phyloP scores from a whole-genome alignment of 1,140 invertebrate genomes.

The Aporrectodea caliginosa region DNA sequence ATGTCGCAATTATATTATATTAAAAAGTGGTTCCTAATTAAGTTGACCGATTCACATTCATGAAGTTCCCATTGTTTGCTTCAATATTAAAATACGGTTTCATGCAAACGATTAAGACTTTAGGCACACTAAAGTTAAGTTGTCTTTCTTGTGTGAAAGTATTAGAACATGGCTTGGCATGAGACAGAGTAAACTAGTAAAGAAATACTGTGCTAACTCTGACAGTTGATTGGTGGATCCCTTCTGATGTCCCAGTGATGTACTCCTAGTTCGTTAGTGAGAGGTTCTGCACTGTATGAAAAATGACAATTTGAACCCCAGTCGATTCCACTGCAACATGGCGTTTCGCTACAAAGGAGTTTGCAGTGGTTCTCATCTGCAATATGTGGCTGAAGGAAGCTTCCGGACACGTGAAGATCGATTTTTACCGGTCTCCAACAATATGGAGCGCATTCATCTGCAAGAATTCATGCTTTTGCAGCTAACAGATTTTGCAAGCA shows the following conservation, averaged over 20 bases:
- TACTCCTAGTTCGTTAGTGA: neutral
- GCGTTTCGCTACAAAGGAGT: neutral
- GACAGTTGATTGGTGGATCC: neutral
- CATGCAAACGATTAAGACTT: too few relatives aligned
- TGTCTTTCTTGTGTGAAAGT: too few relatives aligned
- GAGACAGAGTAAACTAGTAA: too few relatives aligned
- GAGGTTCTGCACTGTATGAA: neutral
- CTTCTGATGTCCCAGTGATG: neutral
- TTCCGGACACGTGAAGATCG: neutral
- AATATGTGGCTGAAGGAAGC: neutral
- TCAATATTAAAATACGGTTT: too few relatives aligned
- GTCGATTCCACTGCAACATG: neutral
- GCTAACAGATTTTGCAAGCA: too few relatives aligned
- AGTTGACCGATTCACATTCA: too few relatives aligned
- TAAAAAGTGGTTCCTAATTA: too few relatives aligned
- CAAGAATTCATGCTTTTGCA: neutral
- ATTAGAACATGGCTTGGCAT: too few relatives aligned
- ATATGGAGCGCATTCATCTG: neutral
- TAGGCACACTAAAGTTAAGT: too few relatives aligned
- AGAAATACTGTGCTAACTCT: neutral
- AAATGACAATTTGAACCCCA: neutral
- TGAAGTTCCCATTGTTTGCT: too few relatives aligned
- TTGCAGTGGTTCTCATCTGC: neutral
- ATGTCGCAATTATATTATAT: too few relatives aligned
- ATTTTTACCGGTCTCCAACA: neutral